Evolutionary conservation across 2,888 invertebrate genomes (phyloP).

Genomic region (Lochmaea capreae): DNA sequence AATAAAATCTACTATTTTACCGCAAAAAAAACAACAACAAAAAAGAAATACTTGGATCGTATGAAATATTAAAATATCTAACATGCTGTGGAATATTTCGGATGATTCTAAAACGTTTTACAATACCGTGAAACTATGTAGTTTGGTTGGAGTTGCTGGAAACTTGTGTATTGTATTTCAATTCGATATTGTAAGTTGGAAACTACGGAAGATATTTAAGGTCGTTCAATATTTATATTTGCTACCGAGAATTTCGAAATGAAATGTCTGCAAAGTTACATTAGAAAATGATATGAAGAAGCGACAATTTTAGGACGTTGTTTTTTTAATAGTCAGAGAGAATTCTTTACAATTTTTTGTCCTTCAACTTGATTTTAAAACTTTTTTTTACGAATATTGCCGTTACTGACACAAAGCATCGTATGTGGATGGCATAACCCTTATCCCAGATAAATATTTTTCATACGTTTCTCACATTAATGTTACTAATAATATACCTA

Average conservation of each 20-base stretch:
- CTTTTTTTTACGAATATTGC: too few relatives aligned
- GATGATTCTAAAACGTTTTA: conserved; percentile 4
- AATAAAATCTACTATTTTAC: neutral
- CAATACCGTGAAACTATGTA: neutral
- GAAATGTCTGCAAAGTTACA: neutral
- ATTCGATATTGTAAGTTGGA: neutral
- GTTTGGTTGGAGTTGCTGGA: neutral
- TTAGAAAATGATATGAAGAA: neutral
- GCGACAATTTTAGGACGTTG: neutral
- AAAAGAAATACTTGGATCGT: neutral
- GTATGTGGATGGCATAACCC: too few relatives aligned
- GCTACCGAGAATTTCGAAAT: neutral
- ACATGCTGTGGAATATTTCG: conserved; percentile 12
- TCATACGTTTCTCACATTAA: too few relatives aligned
- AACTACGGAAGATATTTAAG: conserved; percentile 2
- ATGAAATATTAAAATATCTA: conserved; percentile 12
- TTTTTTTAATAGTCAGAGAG: too few relatives aligned
- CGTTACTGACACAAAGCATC: too few relatives aligned
- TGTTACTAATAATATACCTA: too few relatives aligned
- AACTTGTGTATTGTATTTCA: conserved; percentile 9
- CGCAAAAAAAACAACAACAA: neutral
- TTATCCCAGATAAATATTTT: too few relatives aligned
- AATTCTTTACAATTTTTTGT: too few relatives aligned
- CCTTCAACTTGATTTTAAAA: too few relatives aligned
- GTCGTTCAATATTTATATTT: conserved; percentile 19